phyloP scores from a whole-genome alignment of 2,797 vertebrate genomes.

The Gadopsis marmoratus region DNA sequence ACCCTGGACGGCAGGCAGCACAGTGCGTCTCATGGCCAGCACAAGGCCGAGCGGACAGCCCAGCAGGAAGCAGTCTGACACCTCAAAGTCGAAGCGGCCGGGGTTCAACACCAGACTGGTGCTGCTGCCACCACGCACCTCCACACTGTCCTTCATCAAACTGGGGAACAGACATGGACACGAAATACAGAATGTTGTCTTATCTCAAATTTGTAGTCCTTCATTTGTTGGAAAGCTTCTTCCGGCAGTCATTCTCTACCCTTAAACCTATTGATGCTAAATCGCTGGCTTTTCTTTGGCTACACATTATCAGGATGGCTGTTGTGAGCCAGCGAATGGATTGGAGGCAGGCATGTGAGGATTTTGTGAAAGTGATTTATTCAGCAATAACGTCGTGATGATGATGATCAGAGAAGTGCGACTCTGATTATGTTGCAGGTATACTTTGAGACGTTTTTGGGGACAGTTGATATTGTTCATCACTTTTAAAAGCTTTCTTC shows the following conservation, averaged over 20 bases:
- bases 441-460: not conserved
- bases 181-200: not conserved
- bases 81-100: slow-evolving; percentile 95
- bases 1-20: slow-evolving; percentile 94
- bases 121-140: slow-evolving; percentile 82
- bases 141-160: slow-evolving; percentile 88
- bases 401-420: not conserved
- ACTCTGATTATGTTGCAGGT: not conserved
- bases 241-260: not conserved
- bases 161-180: slow-evolving; percentile 69
- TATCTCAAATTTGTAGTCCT: not conserved
- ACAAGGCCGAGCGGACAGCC: slow-evolving; percentile 96
- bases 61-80: slow-evolving; percentile 96
- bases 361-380: not conserved
- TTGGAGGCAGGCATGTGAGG: not conserved
- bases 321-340: not conserved
- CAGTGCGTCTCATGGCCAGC: slow-evolving; percentile 96
- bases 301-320: not conserved
- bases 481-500: slow-evolving; percentile 7
- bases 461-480: not conserved
- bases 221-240: not conserved
- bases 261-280: not conserved
- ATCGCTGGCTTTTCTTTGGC: not conserved
- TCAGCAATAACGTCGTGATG: not conserved
- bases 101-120: slow-evolving; percentile 87